Evolutionary conservation across 2,113 vertebrate genomes (phyloP), one percentile per base, ranked within the genome.

Genomic region (Numida meleagris): DNA sequence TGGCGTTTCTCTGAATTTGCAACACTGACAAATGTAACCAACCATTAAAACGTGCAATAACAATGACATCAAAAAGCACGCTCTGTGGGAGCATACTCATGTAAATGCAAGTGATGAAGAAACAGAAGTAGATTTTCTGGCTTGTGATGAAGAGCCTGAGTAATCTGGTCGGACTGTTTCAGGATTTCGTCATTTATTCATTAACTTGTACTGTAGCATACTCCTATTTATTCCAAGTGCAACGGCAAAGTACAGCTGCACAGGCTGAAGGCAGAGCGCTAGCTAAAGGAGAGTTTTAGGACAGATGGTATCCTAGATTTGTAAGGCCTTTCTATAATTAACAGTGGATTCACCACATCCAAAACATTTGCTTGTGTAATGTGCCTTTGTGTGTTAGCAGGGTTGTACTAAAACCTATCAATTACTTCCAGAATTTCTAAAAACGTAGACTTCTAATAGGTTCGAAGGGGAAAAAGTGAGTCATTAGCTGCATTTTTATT

Each of bases 401-500:
- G 33, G 51, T 82, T 78, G 65, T 73, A 59, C 38, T 78, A 84
- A 93, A 95, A 59, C 72, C 50, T 81, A 82, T 85, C 76, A 71
- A 79, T 71, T 95, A 89, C 42, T 82, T 67, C 25, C 45, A 40
- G 51, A 71, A 89, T 68, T 80, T 48, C 46, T 34, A 48, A 85
- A 40, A 79, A 40, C 38, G 27, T 7, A 74, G 66, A 27, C 18
- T 51, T 77, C 8, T 38, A 77, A 86, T 93, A 57, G 76, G 63
- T 81, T 67, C 89, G 53, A 88, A 94, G 76, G 89, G 50, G 31
- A 73, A 90, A 94, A 78, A 48, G 51, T 81, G 77, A 95, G 71
- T 91, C 19, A 33, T 96, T 97, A 89, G 67, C 80, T 95, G 82
- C 77, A 34, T 50, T 93, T 97, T 96, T 97, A 96, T 96, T 95